Evolutionary conservation across 2,888 invertebrate species (phyloP), one percentile per base, ranked within the genome.

Genomic region (Morpho achilles): DNA sequence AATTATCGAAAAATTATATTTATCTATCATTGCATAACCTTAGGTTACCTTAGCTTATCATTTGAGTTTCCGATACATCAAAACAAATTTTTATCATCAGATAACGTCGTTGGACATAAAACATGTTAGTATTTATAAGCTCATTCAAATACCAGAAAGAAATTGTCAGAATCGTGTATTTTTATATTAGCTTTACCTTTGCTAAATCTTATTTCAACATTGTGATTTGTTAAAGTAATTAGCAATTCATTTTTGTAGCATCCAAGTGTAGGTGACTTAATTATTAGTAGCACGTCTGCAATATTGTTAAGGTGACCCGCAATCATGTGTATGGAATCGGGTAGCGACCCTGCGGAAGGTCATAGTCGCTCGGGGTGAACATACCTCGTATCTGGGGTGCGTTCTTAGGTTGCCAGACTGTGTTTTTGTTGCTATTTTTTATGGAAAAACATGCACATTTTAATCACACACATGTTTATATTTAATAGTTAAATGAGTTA

Each of bases 301-400:
- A 49, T 53, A 47, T 56, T 58, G 58, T 61, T 53, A 59, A 61
- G 63, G 62, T 69, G 69, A 71, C 69, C 68, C 66, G 65, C 61
- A 72, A 72, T 74, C 72, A 75, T 76, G 73, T 77, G 75, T 78
- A 79, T 77, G 66, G 72, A 73, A 77, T 80, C 77, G 77, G 75
- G 75, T 77, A 77, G 72, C 72, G 78, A 77, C 76, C 77, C 72
- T 73, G 67, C 72, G 67, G 72, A 79, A 84, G 80, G 82, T 81
- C 83, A 77, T 64, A 61, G 71, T 68, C 71, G 53, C 22, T 46
- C 70, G 73, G 73, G 84, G 84, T 85, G 76, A 83, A 79, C 76
- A 80, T 71, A 84, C 86, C 69, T 77, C 75, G 77, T 80, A 75
- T 75, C 77, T 77, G 76, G 78, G 78, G 60, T 52, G 45, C 53